Percentiles rank a stretch among this genome's conserved stretches.
These are phyloP conservation scores for Pteruthius melanotis DNA, from an alignment of 2,113 vertebrate genomes.

Conservation along the genomic window DNA sequence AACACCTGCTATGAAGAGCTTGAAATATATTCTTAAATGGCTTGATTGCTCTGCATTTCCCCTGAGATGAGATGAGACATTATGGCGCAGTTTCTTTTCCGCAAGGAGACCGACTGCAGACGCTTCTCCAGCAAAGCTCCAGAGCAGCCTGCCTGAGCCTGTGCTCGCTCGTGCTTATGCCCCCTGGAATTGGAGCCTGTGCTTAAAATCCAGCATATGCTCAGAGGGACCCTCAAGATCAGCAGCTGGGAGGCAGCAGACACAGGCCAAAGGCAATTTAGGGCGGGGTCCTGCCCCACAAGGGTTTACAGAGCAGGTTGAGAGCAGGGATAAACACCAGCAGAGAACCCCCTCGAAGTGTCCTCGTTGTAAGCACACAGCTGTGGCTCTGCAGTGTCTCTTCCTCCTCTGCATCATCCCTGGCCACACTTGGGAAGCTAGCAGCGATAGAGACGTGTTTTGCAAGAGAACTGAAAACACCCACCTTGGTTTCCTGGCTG, in stretches of 20 bases:
- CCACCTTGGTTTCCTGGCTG: neutral
- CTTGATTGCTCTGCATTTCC: conserved; percentile 58
- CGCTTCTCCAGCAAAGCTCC: neutral
- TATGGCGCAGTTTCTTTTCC: neutral
- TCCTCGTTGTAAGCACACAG: neutral
- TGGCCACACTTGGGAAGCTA: rapidly evolving
- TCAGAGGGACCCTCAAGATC: neutral
- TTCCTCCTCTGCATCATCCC: neutral
- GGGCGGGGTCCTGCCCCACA: neutral
- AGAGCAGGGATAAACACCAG: neutral
- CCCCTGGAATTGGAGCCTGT: neutral
- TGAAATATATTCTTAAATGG: conserved; percentile 57
- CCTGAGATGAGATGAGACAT: neutral
- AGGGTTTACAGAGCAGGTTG: neutral
- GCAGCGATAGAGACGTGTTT: rapidly evolving
- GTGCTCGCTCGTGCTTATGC: rapidly evolving
- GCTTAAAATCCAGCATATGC: neutral
- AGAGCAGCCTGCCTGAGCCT: rapidly evolving
- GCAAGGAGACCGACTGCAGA: neutral
- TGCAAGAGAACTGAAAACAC: neutral
- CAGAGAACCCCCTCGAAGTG: neutral
- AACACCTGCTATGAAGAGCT: conserved; percentile 49
- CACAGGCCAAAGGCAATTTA: rapidly evolving
- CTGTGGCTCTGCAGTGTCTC: neutral
- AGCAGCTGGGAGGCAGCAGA: neutral